Evolutionary conservation across 2,888 invertebrate species (phyloP), one percentile per base, ranked within the genome.

Genomic region (Cephus spinipes): DNA sequence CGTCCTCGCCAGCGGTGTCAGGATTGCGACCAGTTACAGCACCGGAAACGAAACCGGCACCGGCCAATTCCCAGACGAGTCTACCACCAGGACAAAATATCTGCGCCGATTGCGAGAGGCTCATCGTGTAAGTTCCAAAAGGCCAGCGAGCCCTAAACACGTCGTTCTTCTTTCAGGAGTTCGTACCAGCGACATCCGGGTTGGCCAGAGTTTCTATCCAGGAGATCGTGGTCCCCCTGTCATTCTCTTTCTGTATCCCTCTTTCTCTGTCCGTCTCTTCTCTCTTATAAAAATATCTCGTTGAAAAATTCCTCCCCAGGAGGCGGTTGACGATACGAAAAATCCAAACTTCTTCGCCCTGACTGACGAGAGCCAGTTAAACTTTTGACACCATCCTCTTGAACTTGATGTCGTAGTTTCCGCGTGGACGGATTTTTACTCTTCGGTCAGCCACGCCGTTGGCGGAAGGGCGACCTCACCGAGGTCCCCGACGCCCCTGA

Each of bases 81-180:
- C 94, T 97, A 87, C 96, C 96, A 87, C 95, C 97, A 86, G 96
- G 97, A 89, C 97, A 97, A 93, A 98, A 97, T 93, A 96, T 98
- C 92, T 99, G 99, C 94, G 97, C 97, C 87, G 98, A 98, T 91
- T 99, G 99, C 94, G 98, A 98, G 92, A 95, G 98, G 90, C 95
- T 98, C 90, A 98, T 99, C 93, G 97, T 98, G 98, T 99, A 96
- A 97, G 98, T 96, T 83, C 71, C 79, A n/a, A 77, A 33, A 73
- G 35, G 73, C 76, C 40, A 69, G 69, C 36, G 74, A 73, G 73
- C 73, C 69, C 23, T 31, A 40, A 76, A 35, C n/a, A 32, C 23
- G 69, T 76, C 12, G 35, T 40, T 31, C 74, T 79, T 71, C 79
- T 79, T 71, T 4, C 68, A 55, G 55, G 55, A 55, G 23, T 55